Percentiles rank a stretch among this genome's conserved stretches.
Conservation (phyloP, 2,113 vertebrate species). For the Phaethornis superciliosus region DNA sequence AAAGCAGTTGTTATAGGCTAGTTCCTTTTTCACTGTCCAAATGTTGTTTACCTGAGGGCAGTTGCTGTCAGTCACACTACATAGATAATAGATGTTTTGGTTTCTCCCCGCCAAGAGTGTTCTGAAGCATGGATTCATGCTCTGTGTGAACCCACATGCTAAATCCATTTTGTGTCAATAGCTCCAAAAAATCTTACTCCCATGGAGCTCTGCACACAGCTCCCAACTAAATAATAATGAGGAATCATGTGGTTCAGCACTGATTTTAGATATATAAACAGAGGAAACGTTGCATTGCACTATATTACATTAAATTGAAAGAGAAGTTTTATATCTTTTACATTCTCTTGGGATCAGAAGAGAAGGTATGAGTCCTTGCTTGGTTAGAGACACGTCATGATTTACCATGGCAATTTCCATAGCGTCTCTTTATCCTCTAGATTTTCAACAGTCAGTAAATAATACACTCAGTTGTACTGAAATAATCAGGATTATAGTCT, state of each 20-base stretch:
- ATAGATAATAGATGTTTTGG: background rate
- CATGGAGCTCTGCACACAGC: background rate
- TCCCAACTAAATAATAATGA: background rate
- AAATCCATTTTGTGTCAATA: background rate
- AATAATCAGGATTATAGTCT: background rate
- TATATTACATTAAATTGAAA: background rate
- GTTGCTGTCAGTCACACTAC: background rate
- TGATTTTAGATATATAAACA: background rate
- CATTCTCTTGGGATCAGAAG: background rate
- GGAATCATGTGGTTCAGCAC: background rate
- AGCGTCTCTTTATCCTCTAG: background rate
- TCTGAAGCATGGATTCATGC: background rate
- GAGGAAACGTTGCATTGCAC: background rate
- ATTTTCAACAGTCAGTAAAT: constrained; percentile 8
- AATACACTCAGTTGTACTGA: background rate
- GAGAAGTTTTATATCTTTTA: background rate
- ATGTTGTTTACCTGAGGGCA: background rate
- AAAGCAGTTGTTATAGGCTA: background rate
- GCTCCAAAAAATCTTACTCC: background rate
- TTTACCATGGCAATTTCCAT: constrained; percentile 4
- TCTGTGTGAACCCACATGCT: background rate
- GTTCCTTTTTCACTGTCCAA: background rate
- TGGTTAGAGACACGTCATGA: background rate
- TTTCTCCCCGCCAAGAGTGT: background rate
- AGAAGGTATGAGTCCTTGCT: background rate